Evolutionary conservation across 2,888 invertebrate species (phyloP), one percentile per base, ranked within the genome.

Genomic region (Melikaiella ostensackeni): DNA sequence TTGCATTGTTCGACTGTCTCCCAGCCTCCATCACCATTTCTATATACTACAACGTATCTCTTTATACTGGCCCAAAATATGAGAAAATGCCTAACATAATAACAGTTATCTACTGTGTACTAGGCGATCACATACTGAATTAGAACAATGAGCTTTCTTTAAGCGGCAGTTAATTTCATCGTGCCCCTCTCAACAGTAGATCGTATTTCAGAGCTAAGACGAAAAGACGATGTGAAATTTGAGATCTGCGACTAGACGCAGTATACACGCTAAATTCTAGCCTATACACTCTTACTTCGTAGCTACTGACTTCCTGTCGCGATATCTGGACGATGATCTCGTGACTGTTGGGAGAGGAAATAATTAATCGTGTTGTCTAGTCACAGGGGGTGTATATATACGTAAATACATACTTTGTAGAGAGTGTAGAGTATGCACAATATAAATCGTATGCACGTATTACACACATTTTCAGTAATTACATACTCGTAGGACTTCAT

Each of bases 1-100:
- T 86, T 83, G 82, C 84, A 86, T 88, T 86, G 86, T 84, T 80
- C 78, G 75, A 80, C 42, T 38, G 50, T 19, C 19, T 70, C 46
- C 50, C 33, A 27, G 11, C 50, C 50, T 70, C 50, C n/a, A 50
- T 50, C 16, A 24, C 6, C 27, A 13, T 59, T 27, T 27, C 59
- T 59, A 33, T 46, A 46, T 33, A 3, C 13, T 55, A 9, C 21
- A 55, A 9, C 55, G 2, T 21, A 55, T 21, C 55, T 21, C 9
- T 21, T 21, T 21, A 2, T 3, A 66, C n/a, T 30, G 9, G 38
- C n/a, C 9, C 27, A 70, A n/a, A 70, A 27, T 16, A 46, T 19
- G 21, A 33, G 35, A 19, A 30, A 30, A 35, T 38, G 11, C 6
- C 11, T 11, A n/a, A 21, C 9, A 55, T 55, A 21, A 55, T 21